Evolutionary conservation across 2,797 vertebrate species (phyloP).

Genomic region (Alcedo quadribrachys): DNA sequence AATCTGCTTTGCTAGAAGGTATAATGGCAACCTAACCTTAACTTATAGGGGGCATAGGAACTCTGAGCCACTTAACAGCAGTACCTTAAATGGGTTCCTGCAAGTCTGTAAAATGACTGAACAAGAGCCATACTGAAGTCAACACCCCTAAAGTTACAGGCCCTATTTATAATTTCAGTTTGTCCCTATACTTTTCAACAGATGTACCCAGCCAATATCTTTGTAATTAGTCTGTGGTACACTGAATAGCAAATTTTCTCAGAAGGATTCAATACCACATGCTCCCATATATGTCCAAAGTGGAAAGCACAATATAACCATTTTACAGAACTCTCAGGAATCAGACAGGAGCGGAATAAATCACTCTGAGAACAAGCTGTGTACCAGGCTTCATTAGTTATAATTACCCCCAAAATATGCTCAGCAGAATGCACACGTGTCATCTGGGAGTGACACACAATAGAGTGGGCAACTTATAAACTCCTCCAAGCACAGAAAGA

Average conservation of each 20-base stretch:
- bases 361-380: conserved; percentile 87
- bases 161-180: background rate
- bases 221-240: conserved; percentile 49
- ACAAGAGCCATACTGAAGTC: background rate
- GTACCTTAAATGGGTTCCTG: background rate
- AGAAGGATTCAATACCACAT: conserved; percentile 48
- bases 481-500: conserved; percentile 90
- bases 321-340: conserved; percentile 70
- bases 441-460: conserved; percentile 93
- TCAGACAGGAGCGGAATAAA: conserved; percentile 82
- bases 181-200: conserved; percentile 16
- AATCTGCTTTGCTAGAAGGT: conserved; percentile 35
- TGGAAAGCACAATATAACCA: conserved; percentile 60
- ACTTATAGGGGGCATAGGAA: background rate
- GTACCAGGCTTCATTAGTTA: conserved; percentile 94
- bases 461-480: conserved; percentile 93
- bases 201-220: conserved; percentile 29
- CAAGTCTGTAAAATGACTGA: background rate
- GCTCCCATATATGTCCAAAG: conserved; percentile 48
- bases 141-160: conserved; percentile 15
- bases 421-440: conserved; percentile 92
- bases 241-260: conserved; percentile 51
- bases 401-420: conserved; percentile 97
- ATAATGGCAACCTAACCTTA: background rate
- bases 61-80: background rate